These are phyloP conservation scores for Tupaia chinensis DNA, from an alignment of 2,113 vertebrate species.

Conservation along the genomic window DNA sequence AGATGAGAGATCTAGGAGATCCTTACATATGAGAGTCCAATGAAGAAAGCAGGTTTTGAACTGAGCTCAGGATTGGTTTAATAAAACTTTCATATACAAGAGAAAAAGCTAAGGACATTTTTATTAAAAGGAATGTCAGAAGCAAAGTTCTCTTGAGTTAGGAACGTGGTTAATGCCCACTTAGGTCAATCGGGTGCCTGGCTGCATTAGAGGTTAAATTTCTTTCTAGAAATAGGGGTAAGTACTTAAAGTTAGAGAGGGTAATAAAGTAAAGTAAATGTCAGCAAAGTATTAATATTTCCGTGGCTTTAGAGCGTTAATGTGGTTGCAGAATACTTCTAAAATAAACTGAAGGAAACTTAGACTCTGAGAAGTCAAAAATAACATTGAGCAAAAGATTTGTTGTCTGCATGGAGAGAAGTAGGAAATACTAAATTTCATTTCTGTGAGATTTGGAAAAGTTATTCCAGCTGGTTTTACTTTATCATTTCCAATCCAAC, in stretches of 20 bases:
- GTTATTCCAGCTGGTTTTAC: not conserved
- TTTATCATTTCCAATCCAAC: not conserved
- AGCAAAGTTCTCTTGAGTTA: not conserved
- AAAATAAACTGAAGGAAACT: not conserved
- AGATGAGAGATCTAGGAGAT: conserved; percentile 1
- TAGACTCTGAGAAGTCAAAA: not conserved
- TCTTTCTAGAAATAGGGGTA: conserved; percentile 13
- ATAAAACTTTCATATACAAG: conserved; percentile 38
- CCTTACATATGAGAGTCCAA: not conserved
- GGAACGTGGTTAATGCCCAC: conserved; percentile 8
- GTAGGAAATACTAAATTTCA: conserved; percentile 37
- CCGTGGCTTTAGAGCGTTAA: conserved; percentile 6
- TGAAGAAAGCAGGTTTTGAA: conserved; percentile 41
- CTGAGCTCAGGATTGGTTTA: conserved; percentile 26
- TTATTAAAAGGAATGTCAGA: conserved; percentile 25
- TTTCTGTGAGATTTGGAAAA: not conserved
- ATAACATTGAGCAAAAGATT: not conserved
- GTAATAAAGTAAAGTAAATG: not conserved
- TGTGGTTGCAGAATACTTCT: not conserved
- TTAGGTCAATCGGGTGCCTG: not conserved
- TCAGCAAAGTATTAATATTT: not conserved
- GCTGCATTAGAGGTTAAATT: conserved; percentile 48
- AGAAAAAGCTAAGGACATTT: conserved; percentile 39
- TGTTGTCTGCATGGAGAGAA: conserved; percentile 1
- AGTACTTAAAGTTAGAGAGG: not conserved